Conservation (phyloP, 1,140 invertebrate species). For the Drosophila kohkoa region DNA sequence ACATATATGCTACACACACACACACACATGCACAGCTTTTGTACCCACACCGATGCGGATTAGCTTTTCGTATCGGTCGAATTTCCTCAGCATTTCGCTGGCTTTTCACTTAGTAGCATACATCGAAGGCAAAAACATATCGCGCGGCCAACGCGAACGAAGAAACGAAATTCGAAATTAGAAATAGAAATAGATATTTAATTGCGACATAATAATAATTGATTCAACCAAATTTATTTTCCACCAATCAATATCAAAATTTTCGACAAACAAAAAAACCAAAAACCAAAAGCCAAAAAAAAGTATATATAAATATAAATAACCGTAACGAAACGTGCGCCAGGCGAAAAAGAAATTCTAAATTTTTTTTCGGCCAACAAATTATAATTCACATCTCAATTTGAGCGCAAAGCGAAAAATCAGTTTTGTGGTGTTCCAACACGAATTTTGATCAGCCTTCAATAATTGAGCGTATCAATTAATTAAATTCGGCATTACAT, state of each 20-base stretch:
- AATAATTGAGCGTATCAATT: constrained; percentile 49
- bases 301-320: constrained; percentile 13
- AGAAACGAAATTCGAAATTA: constrained; percentile 63
- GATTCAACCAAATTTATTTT: constrained; percentile 20
- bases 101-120: constrained; percentile 78
- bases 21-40: neutral
- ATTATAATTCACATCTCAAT: constrained; percentile 24
- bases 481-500: constrained; percentile 48
- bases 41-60: constrained; percentile 42
- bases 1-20: neutral
- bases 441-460: constrained; percentile 17
- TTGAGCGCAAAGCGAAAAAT: constrained; percentile 10
- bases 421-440: constrained; percentile 53
- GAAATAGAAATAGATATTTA: constrained; percentile 58
- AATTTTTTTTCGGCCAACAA: constrained; percentile 3
- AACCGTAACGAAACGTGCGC: constrained; percentile 50
- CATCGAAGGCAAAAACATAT: constrained; percentile 80
- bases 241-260: constrained; percentile 34
- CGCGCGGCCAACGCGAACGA: constrained; percentile 79
- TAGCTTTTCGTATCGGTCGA: constrained; percentile 53
- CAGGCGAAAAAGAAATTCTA: constrained; percentile 2
- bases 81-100: constrained; percentile 28
- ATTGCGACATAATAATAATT: constrained; percentile 57
- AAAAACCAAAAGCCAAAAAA: constrained; percentile 4
- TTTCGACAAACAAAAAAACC: constrained; percentile 18